Base-by-base conservation (phyloP, 1,140 invertebrate species). In the Aphidius ervi region DNA sequence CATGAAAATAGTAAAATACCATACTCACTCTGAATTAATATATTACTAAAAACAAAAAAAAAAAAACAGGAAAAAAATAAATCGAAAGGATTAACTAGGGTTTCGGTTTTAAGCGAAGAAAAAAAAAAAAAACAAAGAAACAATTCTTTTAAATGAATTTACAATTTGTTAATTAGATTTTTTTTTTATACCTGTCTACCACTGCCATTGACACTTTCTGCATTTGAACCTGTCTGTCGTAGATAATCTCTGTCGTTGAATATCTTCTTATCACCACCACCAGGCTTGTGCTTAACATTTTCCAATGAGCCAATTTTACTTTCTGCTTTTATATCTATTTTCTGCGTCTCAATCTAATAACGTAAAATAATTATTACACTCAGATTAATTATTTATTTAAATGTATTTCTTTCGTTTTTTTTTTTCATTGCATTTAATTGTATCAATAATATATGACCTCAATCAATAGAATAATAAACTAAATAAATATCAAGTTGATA, bases 201-300 rank as follows among this genome's bases (percentile, higher is more conserved):
- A 65, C 85, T 87, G 57, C 84, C 82, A 58, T 82, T 83, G 63
- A 81, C 74, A 62, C 84, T 84, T 54, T 84, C 83, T 50, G 85
- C 83, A 59, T 85, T 85, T 20, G 87, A 88, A 58, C 83, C 82
- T 63, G 86, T 84, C 71, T 95, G 91, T 77, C 89, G 89, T 69
- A 95, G 86, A 83, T 97, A 97, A 62, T 93, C 91, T 80, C 91
- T 94, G 81, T 95, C 92, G 74, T 95, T 92, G 78, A 95, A 97
- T 72, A 95, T 94, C 81, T 93, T 93, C 76, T 91, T 89, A 58
- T 93, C 92, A 45, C 96, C 95, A 57, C 96, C 96, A 59, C 94
- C 92, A 49, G 96, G 92, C 80, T 87, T 91, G 81, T 98, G 89
- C 75, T 94, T 93, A 59, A 96, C 87, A 78, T 98, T 98, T 74